phyloP scores from a whole-genome alignment of 2,797 vertebrate species.

The Sebastes ruberrimus region DNA sequence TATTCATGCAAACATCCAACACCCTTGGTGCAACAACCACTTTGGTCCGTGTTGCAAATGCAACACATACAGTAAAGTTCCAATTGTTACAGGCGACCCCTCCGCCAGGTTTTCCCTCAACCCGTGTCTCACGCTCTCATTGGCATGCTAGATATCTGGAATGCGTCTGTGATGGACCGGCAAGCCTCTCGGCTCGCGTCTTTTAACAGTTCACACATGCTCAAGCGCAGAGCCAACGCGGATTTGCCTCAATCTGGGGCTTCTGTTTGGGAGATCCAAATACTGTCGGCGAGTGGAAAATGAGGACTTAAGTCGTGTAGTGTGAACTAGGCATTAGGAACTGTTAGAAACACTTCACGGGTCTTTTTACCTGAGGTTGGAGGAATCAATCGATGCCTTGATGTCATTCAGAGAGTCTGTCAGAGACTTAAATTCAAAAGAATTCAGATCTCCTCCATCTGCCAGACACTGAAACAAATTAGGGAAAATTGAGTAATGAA shows the following conservation, averaged over 20 bases:
- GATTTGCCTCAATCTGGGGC: neutral
- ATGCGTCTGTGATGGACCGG: too few relatives aligned
- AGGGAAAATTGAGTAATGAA: neutral
- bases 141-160: too few relatives aligned
- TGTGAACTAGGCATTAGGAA: neutral
- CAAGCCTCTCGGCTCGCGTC: too few relatives aligned
- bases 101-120: too few relatives aligned
- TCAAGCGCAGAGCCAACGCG: too few relatives aligned
- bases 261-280: neutral
- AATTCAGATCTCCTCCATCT: constrained; percentile 96
- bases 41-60: too few relatives aligned
- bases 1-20: too few relatives aligned
- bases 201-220: too few relatives aligned
- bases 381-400: constrained; percentile 94
- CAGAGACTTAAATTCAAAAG: constrained; percentile 98
- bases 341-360: neutral
- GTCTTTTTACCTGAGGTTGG: constrained; percentile 92
- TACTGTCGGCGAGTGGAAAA: neutral
- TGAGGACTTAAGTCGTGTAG: neutral
- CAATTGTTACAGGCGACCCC: too few relatives aligned
- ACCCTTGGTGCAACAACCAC: too few relatives aligned
- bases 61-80: too few relatives aligned
- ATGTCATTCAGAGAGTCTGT: constrained; percentile 98
- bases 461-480: constrained; percentile 89
- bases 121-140: too few relatives aligned